These are phyloP conservation scores for Stenchaetothrips biformis DNA, from an alignment of 2,888 invertebrate genomes.

Conservation along the genomic window DNA sequence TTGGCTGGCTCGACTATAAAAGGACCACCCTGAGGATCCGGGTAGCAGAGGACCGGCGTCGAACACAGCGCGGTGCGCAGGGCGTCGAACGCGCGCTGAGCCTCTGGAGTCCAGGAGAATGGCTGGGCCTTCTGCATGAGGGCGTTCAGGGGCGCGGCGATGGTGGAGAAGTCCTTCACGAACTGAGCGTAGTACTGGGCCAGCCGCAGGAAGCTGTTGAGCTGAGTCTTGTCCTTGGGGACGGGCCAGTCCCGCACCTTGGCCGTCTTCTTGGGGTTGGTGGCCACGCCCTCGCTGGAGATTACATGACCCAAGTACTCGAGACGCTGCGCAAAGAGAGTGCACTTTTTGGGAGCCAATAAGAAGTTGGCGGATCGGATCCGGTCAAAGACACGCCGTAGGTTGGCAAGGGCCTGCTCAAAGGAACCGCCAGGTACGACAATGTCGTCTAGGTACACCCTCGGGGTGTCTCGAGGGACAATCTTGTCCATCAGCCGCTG, in stretches of 20 bases:
- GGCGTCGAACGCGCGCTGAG: conserved; percentile 9
- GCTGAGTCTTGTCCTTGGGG: too few species aligned
- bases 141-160: not conserved
- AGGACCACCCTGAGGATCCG: too few species aligned
- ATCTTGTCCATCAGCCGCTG: not conserved
- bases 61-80: not conserved
- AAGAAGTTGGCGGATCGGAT: not conserved
- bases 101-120: conserved; percentile 18
- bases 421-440: not conserved
- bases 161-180: conserved; percentile 14
- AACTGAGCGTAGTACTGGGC: conserved; percentile 15
- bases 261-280: too few species aligned
- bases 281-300: too few species aligned
- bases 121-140: not conserved
- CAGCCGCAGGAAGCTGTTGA: too few species aligned
- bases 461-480: not conserved
- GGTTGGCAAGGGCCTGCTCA: not conserved
- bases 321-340: not conserved
- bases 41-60: too few species aligned
- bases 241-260: too few species aligned
- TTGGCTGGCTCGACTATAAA: too few species aligned
- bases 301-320: too few species aligned
- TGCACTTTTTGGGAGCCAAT: not conserved
- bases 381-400: not conserved
- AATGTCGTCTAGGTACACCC: conserved; percentile 29